These are phyloP conservation scores for Psilanteris sp. DNA, from an alignment of 1,140 invertebrate species.

Conservation along the genomic window DNA sequence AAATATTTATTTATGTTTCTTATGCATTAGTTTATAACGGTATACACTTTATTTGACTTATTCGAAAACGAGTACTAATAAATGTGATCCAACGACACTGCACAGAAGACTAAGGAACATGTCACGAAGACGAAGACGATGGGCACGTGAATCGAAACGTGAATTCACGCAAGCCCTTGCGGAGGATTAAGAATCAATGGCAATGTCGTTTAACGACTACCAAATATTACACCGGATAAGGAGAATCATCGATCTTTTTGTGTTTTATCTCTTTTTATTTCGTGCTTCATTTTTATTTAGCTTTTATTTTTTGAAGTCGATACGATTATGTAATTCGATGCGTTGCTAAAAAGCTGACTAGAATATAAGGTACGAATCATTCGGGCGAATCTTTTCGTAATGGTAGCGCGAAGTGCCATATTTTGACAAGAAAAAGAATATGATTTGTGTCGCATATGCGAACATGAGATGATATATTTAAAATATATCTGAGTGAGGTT, in stretches of 20 bases:
- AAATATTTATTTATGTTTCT: too few relatives aligned
- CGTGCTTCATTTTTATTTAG: constrained; percentile 13
- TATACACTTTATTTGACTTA: too few relatives aligned
- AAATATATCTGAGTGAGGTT: constrained; percentile 49
- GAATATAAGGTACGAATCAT: constrained; percentile 75
- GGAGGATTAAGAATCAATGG: constrained; percentile 39
- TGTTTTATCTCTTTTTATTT: constrained; percentile 16
- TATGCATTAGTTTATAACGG: too few relatives aligned
- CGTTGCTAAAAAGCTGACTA: constrained; percentile 80
- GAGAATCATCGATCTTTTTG: constrained; percentile 10
- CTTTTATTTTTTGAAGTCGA: constrained; percentile 51
- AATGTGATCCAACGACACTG: constrained; percentile 59
- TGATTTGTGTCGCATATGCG: constrained; percentile 4
- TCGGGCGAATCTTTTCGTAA: constrained; percentile 38
- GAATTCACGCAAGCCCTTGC: constrained; percentile 53
- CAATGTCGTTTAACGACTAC: constrained; percentile 40
- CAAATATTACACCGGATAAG: constrained; percentile 33
- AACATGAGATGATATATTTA: constrained; percentile 56
- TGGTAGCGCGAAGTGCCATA: constrained; percentile 6
- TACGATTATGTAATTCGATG: constrained; percentile 71
- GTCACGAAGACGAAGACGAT: constrained; percentile 64
- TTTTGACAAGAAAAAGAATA: background rate
- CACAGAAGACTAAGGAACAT: constrained; percentile 64
- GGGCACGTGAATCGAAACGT: constrained; percentile 44
- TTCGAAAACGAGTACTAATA: too few relatives aligned